phyloP scores from a whole-genome alignment of 2,888 invertebrate genomes.

The Eilema sororculum region DNA sequence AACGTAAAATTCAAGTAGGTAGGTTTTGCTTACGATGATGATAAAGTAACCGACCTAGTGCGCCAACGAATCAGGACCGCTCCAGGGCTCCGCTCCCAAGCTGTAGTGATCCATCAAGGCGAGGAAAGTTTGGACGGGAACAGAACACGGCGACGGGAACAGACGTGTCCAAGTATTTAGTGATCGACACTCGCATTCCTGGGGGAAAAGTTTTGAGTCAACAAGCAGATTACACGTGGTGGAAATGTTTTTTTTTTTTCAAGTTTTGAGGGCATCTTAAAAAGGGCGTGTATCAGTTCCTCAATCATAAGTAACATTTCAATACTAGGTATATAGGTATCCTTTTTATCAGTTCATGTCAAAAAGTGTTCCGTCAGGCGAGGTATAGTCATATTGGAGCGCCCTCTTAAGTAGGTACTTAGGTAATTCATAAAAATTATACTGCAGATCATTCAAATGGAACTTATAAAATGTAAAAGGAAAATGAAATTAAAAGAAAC shows the following conservation, averaged over 20 bases:
- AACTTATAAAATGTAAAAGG: too few relatives aligned
- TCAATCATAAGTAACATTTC: too few relatives aligned
- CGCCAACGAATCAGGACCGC: not conserved
- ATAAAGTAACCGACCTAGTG: not conserved
- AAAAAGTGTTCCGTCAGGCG: too few relatives aligned
- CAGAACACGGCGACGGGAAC: constrained; percentile 33
- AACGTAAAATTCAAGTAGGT: not conserved
- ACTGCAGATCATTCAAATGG: too few relatives aligned
- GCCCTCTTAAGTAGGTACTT: too few relatives aligned
- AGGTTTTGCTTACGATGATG: too few relatives aligned
- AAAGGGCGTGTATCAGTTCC: too few relatives aligned
- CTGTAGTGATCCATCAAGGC: constrained; percentile 46
- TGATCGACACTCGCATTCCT: constrained; percentile 8
- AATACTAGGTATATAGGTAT: too few relatives aligned
- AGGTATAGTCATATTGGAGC: too few relatives aligned
- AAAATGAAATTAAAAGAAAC: too few relatives aligned
- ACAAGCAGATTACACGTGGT: not conserved
- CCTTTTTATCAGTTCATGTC: too few relatives aligned
- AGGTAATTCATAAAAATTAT: too few relatives aligned
- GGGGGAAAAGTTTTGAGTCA: constrained; percentile 11
- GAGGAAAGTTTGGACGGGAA: constrained; percentile 38
- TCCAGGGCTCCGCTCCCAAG: constrained; percentile 10
- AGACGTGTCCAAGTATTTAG: constrained; percentile 40
- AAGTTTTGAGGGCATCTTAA: not conserved
- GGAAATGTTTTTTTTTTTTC: not conserved